These are phyloP conservation scores for Trichechus manatus DNA, from an alignment of 2,113 vertebrate genomes.

Conservation along the genomic window DNA sequence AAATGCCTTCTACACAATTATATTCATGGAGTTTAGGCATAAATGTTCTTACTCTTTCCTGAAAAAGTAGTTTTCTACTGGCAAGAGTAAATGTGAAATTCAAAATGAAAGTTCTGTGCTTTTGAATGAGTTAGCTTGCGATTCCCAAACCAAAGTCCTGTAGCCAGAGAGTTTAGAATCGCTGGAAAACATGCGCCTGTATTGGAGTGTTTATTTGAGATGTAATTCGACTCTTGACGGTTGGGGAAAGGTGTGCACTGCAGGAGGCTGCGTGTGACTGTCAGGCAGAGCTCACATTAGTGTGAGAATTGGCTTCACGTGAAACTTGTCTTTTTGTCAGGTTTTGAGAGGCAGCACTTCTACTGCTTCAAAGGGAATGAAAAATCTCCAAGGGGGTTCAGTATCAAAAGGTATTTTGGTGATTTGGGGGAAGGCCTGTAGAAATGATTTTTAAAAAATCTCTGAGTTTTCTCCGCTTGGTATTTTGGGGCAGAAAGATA, in stretches of 20 bases:
- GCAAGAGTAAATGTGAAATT: constrained; percentile 42
- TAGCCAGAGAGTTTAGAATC: constrained; percentile 40
- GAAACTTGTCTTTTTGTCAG: not conserved
- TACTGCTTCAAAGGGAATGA: constrained; percentile 13
- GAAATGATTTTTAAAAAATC: not conserved
- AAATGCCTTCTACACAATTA: constrained; percentile 42
- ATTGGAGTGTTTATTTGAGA: not conserved
- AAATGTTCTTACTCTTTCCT: constrained; percentile 32
- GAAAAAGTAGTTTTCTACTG: constrained; percentile 51
- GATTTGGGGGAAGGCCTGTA: not conserved
- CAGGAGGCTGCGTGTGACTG: not conserved
- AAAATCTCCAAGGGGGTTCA: not conserved
- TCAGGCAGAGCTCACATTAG: not conserved
- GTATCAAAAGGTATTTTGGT: constrained; percentile 45
- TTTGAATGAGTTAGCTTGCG: constrained; percentile 27
- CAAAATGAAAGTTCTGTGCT: not conserved
- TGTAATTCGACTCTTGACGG: not conserved
- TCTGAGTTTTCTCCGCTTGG: not conserved
- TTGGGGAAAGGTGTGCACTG: not conserved
- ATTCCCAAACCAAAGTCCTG: constrained; percentile 28
- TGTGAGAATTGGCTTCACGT: not conserved
- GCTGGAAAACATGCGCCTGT: not conserved
- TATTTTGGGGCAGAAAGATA: not conserved
- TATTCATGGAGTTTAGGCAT: constrained; percentile 11
- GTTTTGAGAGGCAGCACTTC: constrained; percentile 19